phyloP scores from a whole-genome alignment of 2,797 vertebrate species.

The Neomorphus geoffroyi region DNA sequence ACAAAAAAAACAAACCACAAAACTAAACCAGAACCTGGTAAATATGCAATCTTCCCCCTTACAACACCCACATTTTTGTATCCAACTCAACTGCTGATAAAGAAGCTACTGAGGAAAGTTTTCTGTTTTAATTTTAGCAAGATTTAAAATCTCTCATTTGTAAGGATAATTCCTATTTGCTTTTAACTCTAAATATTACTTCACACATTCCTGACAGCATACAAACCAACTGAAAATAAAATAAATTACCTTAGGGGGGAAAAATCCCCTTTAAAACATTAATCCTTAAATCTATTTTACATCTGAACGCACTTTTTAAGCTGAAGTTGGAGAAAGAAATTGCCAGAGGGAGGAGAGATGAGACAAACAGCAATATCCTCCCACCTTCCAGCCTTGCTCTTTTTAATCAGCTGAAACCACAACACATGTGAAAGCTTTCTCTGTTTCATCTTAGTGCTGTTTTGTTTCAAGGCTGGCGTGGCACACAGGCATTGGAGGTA shows the following conservation, averaged over 20 bases:
- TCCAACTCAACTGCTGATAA: neutral
- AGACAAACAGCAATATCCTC: slow-evolving; percentile 11
- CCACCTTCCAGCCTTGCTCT: neutral
- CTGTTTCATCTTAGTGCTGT: neutral
- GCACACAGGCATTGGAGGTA: fast-evolving
- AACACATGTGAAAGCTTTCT: neutral
- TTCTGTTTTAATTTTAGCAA: slow-evolving; percentile 11
- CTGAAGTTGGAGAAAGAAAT: neutral
- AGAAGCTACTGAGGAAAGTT: neutral
- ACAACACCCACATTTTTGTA: neutral
- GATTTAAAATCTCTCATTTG: neutral
- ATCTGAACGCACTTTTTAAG: neutral
- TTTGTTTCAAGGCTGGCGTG: neutral
- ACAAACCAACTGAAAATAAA: neutral
- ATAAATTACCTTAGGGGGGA: neutral
- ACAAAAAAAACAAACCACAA: neutral
- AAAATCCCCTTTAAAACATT: neutral
- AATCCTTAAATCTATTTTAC: slow-evolving; percentile 45
- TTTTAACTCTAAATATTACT: slow-evolving; percentile 4
- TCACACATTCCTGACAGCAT: neutral
- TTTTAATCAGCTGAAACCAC: slow-evolving; percentile 6
- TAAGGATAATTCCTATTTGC: neutral
- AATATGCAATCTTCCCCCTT: neutral
- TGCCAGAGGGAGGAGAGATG: slow-evolving; percentile 37
- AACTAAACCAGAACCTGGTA: neutral